These are phyloP conservation scores for Hyles euphorbiae DNA, from an alignment of 1,140 invertebrate species.

Conservation along the genomic window DNA sequence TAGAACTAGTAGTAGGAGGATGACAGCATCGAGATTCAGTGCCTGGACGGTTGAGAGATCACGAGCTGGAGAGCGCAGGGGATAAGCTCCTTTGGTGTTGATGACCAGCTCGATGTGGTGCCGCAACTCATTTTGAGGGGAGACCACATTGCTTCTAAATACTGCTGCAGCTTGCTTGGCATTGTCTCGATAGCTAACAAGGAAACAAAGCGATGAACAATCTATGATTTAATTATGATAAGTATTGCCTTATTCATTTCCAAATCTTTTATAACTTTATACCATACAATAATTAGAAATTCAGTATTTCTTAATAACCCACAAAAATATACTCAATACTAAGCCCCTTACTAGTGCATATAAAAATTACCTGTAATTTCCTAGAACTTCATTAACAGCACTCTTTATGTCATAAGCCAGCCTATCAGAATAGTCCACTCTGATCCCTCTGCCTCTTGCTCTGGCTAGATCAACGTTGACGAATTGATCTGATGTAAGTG, in stretches of 20 bases:
- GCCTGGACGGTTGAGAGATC: constrained; percentile 22
- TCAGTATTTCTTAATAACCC: not conserved
- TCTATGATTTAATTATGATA: no score
- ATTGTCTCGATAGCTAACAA: constrained; percentile 30
- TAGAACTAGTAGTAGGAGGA: constrained; percentile 22
- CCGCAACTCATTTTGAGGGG: constrained; percentile 31
- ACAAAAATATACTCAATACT: not conserved
- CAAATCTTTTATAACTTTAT: no score
- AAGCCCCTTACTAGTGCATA: no score
- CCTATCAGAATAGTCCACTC: constrained; percentile 25
- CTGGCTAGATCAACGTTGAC: constrained; percentile 47
- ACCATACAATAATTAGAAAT: no score
- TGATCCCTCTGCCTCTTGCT: constrained; percentile 23
- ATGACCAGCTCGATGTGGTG: constrained; percentile 39
- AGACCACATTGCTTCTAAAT: constrained; percentile 27
- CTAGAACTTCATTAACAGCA: constrained; percentile 31
- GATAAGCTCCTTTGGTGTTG: constrained; percentile 31
- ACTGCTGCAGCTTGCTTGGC: constrained; percentile 24
- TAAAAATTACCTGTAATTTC: constrained; percentile 30
- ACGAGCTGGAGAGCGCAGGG: constrained; percentile 33
- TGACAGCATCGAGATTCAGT: constrained; percentile 30
- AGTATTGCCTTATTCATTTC: no score
- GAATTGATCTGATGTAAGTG: constrained; percentile 79
- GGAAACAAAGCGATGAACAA: no score
- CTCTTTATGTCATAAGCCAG: constrained; percentile 25